These are phyloP conservation scores for Tenualosa thibaudeaui DNA, from an alignment of 2,797 vertebrate genomes.

Conservation along the genomic window DNA sequence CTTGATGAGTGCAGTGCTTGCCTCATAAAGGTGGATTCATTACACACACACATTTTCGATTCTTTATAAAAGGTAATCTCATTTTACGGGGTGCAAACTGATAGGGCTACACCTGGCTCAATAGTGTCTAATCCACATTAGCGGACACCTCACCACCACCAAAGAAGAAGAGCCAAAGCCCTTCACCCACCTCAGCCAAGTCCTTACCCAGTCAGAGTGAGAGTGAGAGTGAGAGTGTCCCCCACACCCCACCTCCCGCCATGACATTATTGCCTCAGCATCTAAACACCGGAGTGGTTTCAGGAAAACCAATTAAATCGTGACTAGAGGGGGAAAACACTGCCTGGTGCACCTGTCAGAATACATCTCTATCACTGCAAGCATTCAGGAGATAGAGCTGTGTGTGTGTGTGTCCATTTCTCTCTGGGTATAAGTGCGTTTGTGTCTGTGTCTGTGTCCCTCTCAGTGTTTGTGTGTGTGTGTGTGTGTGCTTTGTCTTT, in stretches of 20 bases:
- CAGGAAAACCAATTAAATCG: conserved; percentile 51
- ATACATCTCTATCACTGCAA: conserved; percentile 40
- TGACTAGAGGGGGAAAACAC: conserved; percentile 31
- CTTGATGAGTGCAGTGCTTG: too few relatives aligned
- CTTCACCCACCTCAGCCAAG: background rate
- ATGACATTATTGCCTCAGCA: conserved; percentile 6
- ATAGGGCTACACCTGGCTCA: background rate
- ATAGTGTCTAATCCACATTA: background rate
- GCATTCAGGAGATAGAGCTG: conserved; percentile 17
- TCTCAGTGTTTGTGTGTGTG: background rate
- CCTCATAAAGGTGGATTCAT: background rate
- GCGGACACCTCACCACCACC: background rate
- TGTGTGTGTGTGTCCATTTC: background rate
- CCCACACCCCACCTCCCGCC: background rate
- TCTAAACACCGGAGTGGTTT: conserved; percentile 32
- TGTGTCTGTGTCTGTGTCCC: background rate
- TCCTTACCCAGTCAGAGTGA: background rate
- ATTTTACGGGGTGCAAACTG: too few relatives aligned
- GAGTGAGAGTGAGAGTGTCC: background rate
- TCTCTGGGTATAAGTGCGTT: background rate
- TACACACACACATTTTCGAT: background rate
- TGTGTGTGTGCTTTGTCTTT: background rate
- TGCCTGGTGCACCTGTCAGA: conserved; percentile 35
- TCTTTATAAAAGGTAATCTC: background rate
- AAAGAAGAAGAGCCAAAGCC: background rate